Evolutionary conservation across 1,140 invertebrate species (phyloP).

Genomic region (Apis dorsata): DNA sequence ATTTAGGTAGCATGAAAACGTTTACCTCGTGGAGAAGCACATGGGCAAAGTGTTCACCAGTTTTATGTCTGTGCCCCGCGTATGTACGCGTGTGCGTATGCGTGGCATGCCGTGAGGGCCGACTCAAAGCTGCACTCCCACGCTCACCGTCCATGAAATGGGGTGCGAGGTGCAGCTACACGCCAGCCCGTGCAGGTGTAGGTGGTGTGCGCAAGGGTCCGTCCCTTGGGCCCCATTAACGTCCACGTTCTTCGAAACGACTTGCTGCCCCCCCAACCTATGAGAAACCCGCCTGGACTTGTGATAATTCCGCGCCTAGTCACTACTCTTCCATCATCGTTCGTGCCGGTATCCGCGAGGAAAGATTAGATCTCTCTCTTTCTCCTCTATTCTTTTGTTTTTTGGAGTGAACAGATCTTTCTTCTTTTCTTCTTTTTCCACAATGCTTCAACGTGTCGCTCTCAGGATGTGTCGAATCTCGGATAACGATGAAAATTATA

Average conservation of each 20-base stretch:
- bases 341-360: background rate
- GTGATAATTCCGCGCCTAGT: slow-evolving; percentile 20
- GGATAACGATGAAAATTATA: too few relatives aligned
- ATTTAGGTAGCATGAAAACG: slow-evolving; percentile 44
- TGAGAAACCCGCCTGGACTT: slow-evolving; percentile 48
- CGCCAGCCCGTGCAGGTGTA: slow-evolving; percentile 61
- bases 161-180: slow-evolving; percentile 72
- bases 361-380: background rate
- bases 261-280: slow-evolving; percentile 45
- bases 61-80: slow-evolving; percentile 1
- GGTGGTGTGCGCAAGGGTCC: slow-evolving; percentile 55
- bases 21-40: slow-evolving; percentile 9
- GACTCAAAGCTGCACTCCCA: slow-evolving; percentile 73
- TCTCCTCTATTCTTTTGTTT: background rate
- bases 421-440: too few relatives aligned
- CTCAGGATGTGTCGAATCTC: too few relatives aligned
- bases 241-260: slow-evolving; percentile 34
- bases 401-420: background rate
- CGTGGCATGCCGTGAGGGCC: slow-evolving; percentile 72
- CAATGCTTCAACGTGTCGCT: too few relatives aligned
- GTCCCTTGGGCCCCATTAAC: slow-evolving; percentile 63
- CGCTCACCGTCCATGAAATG: slow-evolving; percentile 74
- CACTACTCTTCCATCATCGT: background rate
- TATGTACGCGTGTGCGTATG: slow-evolving; percentile 6
- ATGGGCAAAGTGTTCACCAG: background rate